These are phyloP conservation scores for Taurulus bubalis DNA, from an alignment of 2,113 vertebrate genomes.

Conservation along the genomic window DNA sequence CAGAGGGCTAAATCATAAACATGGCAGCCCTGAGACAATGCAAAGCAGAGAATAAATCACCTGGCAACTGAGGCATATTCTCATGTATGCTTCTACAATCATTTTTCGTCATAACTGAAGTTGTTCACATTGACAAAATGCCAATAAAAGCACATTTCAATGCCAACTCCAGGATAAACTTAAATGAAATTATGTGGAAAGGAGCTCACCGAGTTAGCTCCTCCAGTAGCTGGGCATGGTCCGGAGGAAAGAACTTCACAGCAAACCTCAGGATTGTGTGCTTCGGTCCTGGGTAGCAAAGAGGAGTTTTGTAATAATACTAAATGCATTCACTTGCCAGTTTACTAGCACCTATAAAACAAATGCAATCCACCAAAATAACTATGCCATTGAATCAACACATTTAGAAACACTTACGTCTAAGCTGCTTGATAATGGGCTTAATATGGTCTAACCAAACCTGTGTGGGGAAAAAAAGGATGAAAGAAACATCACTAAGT, in stretches of 20 bases:
- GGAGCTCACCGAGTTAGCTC: constrained; percentile 93
- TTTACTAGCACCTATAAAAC: not conserved
- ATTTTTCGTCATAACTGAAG: constrained; percentile 32
- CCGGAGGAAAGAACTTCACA: constrained; percentile 98
- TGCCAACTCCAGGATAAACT: not conserved
- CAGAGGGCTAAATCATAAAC: constrained; percentile 56
- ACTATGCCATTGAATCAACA: not conserved
- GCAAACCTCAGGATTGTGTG: constrained; percentile 92
- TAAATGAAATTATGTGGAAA: not conserved
- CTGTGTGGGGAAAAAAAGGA: constrained; percentile 72
- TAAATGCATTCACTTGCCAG: not conserved
- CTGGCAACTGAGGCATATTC: constrained; percentile 23
- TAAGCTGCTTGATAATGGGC: constrained; percentile 95
- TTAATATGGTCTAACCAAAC: constrained; percentile 98
- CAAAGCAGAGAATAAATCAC: constrained; percentile 46
- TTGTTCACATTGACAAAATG: constrained; percentile 6
- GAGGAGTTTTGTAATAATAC: not conserved
- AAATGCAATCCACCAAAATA: not conserved
- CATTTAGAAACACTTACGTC: constrained; percentile 88
- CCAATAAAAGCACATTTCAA: constrained; percentile 18
- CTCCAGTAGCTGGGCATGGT: constrained; percentile 95
- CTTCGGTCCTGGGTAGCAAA: constrained; percentile 87
- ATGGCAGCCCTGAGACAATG: constrained; percentile 56
- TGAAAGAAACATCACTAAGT: not conserved
- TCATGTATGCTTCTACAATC: constrained; percentile 42